Base-by-base conservation (phyloP, 2,797 vertebrate genomes). In the Peromyscus aztecus region DNA sequence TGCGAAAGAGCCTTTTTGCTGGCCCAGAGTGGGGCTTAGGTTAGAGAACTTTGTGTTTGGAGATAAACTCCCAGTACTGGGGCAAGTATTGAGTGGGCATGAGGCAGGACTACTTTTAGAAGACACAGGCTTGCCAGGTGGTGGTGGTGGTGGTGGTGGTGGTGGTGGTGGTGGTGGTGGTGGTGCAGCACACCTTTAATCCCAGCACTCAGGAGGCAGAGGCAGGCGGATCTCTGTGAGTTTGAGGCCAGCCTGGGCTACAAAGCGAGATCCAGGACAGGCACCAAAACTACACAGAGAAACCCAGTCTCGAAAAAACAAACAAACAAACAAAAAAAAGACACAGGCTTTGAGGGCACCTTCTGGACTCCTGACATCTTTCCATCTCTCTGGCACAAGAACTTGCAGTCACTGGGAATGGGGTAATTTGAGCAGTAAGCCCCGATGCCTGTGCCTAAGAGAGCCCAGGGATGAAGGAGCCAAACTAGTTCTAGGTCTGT, bases 401-500 rank as follows among this genome's bases (percentile, higher is more conserved):
- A 46, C 61, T 16, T 5, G 76, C 31, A 17, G 69, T 94, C 16
- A 13, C 6, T 46, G 24, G 55, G 27, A 65, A 46, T 61, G 6
- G 40, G 46, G 46, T 73, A 12, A 91, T 11, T 57, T 89, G 77
- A 21, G 76, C 61, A n/a, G 88, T 40, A 17, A 49, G 61, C 19
- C 40, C 52, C 76, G 37, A 83, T 81, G 17, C 78, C 21, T 84
- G 55, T 63, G 24, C 59, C 9, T 43, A 37, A 59, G 14, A 59
- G 14, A 96, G 9, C 29, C 71, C 23, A 6, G 12, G 5, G 12
- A 23, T 69, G n/a, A 80, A 40, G 4, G 34, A 93, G n/a, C 83
- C 69, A 24, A 69, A 4, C 7, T 59, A 43, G 84, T 81, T 96
- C 40, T 91, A 93, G 75, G 17, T 63, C 95, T 97, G 89, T 97